Evolutionary conservation across 2,888 invertebrate genomes (phyloP), one percentile per base, ranked within the genome.

Genomic region (Papilio protenor): DNA sequence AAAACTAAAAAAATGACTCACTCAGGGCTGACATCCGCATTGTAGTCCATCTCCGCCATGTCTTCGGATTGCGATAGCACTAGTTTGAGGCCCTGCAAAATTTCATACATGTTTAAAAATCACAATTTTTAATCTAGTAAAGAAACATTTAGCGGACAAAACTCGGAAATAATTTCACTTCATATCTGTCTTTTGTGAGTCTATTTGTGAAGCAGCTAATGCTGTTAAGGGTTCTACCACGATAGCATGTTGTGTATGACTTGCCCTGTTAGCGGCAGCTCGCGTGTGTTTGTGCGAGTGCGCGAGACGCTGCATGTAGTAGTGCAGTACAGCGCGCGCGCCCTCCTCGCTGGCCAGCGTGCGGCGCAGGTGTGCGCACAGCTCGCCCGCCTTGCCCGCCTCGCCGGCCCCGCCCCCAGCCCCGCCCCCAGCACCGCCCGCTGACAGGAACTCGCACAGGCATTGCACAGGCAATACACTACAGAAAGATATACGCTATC

Each of bases 381-480:
- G 92, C 90, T 98, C 98, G 81, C 97, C 96, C 57, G 96, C 95
- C 86, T 95, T 95, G 82, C 89, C 91, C 85, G 84, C 95, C 95
- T 83, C 90, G 75, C 85, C 85, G n/a, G 33, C 81, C 84, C 75
- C 80, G 14, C 83, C 85, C 18, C 83, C 79, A 83, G 52, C 52
- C 52, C 52, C 84, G 16, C 87, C 87, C 18, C 87, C 90, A 47
- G 87, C 87, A n/a, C 88, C 89, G 76, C 96, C 96, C 80, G 96
- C 96, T 2, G 99, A 95, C 73, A 99, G 95, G 93, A 99, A 99
- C 94, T 99, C 99, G 94, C 99, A 99, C 73, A 99, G 95, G 88
- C 99, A 99, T 87, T 99, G 99, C n/a, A 99, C 98, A 0, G 99
- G 99, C 27, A 99, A 94, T 83, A 98, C 98, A 86, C 98, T 97